Evolutionary conservation across 1,140 invertebrate genomes (phyloP), one percentile per base, ranked within the genome.

Genomic region (Pentalonia nigronervosa): DNA sequence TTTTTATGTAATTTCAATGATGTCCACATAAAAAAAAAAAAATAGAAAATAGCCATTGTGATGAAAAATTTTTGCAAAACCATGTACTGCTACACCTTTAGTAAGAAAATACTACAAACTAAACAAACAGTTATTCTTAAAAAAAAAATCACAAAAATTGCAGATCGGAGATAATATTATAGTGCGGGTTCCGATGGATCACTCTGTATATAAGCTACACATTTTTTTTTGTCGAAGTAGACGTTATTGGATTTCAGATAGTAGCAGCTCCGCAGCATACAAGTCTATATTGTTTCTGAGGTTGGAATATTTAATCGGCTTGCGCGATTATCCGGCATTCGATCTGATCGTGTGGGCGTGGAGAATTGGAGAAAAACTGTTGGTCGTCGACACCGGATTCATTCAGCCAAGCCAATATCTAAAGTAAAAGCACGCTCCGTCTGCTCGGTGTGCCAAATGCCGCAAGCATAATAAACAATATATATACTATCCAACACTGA

Each of bases 271-370:
- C 14, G 48, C 81, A 2, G 0, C 81, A 4, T 93, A 93, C 34
- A 93, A 93, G 23, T 53, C 76, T 45, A 11, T 93, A 53, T 17
- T 84, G n/a, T 93, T 93, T 20, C 30, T 86, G n/a, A 84, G 56
- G 25, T 50, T 53, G 25, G 81, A 81, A 48, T 93, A 93, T 56
- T 83, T 93, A 36, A 93, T 93, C 23, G 91, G 91, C 45, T 45
- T 93, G 91, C 91, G 76, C 2, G 81, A 93, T 93, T 56, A 93
- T 7, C 91, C 91, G 8, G 34, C 81, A 50, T 93, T 93, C 20
- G 91, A 93, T 93, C 45, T 93, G 23, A 84, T 93, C 11, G 47
- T 93, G 17, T 93, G 91, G 91, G 91, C 91, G 23, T 93, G 91
- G 91, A 50, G 91, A 86, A 50, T 83, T 45, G 47, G n/a, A 86